A percentile compares a stretch with the other conserved stretches of the same genome.
Conservation (phyloP, 2,888 invertebrate genomes). For the Carpatolechia fugitivella region DNA sequence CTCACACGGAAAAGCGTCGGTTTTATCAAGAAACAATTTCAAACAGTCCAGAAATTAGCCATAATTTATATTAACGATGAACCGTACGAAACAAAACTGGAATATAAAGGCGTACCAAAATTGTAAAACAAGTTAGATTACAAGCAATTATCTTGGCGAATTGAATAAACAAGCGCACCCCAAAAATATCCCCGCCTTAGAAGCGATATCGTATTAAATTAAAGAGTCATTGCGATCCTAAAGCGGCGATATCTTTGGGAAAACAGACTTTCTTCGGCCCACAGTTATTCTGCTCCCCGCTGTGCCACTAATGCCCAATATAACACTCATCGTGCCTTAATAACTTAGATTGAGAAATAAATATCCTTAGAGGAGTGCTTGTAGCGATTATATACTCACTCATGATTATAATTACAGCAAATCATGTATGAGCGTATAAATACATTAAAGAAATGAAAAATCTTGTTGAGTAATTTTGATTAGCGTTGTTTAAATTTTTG, state of each 20-base stretch:
- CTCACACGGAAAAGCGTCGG: too few relatives aligned
- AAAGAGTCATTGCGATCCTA: slow-evolving; percentile 47
- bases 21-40: too few relatives aligned
- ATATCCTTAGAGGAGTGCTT: neutral
- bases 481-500: too few relatives aligned
- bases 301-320: slow-evolving; percentile 48
- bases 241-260: slow-evolving; percentile 43
- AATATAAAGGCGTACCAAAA: slow-evolving; percentile 10
- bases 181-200: slow-evolving; percentile 30
- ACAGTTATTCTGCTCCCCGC: slow-evolving; percentile 29
- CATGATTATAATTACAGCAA: too few relatives aligned
- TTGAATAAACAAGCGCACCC: slow-evolving; percentile 38
- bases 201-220: slow-evolving; percentile 51
- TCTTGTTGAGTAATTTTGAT: too few relatives aligned
- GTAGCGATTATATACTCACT: neutral
- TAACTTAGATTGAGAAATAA: neutral
- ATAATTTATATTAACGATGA: neutral
- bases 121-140: slow-evolving; percentile 35
- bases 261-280: slow-evolving; percentile 35
- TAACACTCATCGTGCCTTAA: slow-evolving; percentile 49
- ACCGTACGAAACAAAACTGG: neutral
- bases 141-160: slow-evolving; percentile 35
- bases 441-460: too few relatives aligned
- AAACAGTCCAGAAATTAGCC: neutral
- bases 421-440: too few relatives aligned